Conservation (phyloP, 1,140 invertebrate genomes). For the Cyclina sinensis region DNA sequence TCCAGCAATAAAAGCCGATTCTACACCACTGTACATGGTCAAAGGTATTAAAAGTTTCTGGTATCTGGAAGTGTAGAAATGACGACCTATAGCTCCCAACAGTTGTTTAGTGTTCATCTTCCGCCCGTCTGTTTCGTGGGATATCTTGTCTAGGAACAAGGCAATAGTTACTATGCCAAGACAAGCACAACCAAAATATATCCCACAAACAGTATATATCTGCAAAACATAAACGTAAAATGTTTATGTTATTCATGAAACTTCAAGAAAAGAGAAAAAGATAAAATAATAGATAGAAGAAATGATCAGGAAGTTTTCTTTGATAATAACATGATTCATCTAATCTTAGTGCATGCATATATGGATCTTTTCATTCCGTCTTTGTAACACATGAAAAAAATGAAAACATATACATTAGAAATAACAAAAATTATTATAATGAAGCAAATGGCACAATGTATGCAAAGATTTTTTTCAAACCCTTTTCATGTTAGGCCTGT, state of each 20-base stretch:
- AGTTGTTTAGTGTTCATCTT: conserved; percentile 88
- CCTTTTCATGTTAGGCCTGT: conserved; percentile 37
- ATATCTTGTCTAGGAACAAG: conserved; percentile 92
- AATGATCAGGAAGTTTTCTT: no score
- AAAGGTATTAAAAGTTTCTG: conserved; percentile 97
- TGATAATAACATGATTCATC: no score
- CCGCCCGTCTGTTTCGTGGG: neutral
- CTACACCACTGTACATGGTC: conserved; percentile 98
- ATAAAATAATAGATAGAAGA: no score
- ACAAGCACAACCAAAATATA: conserved; percentile 94
- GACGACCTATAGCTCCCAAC: conserved; percentile 94
- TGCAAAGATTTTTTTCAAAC: neutral
- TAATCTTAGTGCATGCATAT: no score
- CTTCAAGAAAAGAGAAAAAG: no score
- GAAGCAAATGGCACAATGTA: neutral
- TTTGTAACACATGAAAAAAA: neutral
- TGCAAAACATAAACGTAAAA: conserved; percentile 14
- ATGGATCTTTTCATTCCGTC: no score
- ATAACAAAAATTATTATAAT: neutral
- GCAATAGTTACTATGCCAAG: conserved; percentile 94
- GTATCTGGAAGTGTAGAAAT: conserved; percentile 91
- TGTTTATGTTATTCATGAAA: no score
- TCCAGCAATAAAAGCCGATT: conserved; percentile 97
- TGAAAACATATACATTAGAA: no score
- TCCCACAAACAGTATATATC: conserved; percentile 91